phyloP scores from a whole-genome alignment of 2,888 invertebrate species.

The Ectropis crepuscularia region DNA sequence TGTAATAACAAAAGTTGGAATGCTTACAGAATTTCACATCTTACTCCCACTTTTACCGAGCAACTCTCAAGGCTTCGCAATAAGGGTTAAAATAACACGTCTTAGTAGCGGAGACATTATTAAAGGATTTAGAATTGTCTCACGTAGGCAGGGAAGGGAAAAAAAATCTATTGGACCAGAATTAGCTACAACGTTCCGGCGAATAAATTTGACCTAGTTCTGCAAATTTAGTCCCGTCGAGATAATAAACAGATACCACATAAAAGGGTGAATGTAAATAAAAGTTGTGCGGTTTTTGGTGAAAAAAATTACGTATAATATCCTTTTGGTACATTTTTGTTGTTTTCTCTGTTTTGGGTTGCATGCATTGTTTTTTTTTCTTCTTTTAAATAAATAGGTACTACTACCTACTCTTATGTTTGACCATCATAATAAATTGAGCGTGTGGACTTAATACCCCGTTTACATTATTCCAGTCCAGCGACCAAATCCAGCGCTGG shows the following conservation, averaged over 20 bases:
- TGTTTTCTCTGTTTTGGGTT: constrained; percentile 8
- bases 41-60: constrained; percentile 20
- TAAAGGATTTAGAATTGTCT: constrained; percentile 45
- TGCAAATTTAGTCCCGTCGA: constrained; percentile 42
- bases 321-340: constrained; percentile 15
- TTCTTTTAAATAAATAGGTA: too few relatives aligned
- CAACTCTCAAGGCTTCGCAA: constrained; percentile 23
- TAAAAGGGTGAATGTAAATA: constrained; percentile 43
- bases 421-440: too few relatives aligned
- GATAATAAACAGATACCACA: constrained; percentile 46
- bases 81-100: constrained; percentile 13
- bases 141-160: constrained; percentile 44
- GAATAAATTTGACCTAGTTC: constrained; percentile 54
- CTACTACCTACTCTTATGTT: too few relatives aligned
- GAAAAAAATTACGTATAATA: constrained; percentile 18
- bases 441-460: too few relatives aligned
- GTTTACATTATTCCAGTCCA: too few relatives aligned
- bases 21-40: constrained; percentile 30
- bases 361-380: too few relatives aligned
- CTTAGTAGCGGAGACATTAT: constrained; percentile 5
- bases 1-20: constrained; percentile 28
- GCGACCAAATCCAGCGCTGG: too few relatives aligned
- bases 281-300: constrained; percentile 28
- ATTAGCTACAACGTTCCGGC: constrained; percentile 48
- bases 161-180: constrained; percentile 52